Evolutionary conservation across 2,113 vertebrate species (phyloP).

Genomic region (Gymnocephalus cernua): DNA sequence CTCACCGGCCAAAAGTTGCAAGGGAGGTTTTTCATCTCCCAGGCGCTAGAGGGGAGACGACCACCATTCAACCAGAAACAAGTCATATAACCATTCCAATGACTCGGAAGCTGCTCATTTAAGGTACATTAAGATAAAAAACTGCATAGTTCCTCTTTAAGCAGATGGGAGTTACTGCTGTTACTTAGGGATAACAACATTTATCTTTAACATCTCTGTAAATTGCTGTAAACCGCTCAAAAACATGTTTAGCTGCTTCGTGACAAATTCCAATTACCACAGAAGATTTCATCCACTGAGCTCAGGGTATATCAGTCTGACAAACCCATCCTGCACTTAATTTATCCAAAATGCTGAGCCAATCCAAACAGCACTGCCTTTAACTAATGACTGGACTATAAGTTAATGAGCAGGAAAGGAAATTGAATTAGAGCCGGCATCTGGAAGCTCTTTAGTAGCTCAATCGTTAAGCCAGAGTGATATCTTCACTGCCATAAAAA

Average conservation of each 20-base stretch:
- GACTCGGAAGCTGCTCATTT: too few species aligned
- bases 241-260: conserved; percentile 20
- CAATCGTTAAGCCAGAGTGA: conserved; percentile 26
- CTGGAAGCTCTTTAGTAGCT: conserved; percentile 60
- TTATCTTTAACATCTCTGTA: conserved; percentile 28
- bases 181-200: neutral
- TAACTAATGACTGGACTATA: conserved; percentile 62
- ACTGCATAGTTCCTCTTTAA: too few species aligned
- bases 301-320: conserved; percentile 19
- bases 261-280: conserved; percentile 32
- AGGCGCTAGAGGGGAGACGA: too few species aligned
- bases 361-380: conserved; percentile 46
- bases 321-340: conserved; percentile 21
- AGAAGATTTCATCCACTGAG: conserved; percentile 30
- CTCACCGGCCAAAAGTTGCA: too few species aligned
- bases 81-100: too few species aligned
- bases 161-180: conserved; percentile 24
- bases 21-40: too few species aligned
- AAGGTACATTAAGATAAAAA: too few species aligned
- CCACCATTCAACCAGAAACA: too few species aligned
- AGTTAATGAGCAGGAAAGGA: conserved; percentile 71
- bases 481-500: conserved; percentile 38
- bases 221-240: conserved; percentile 30
- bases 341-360: conserved; percentile 57
- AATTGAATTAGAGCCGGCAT: conserved; percentile 54